Evolutionary conservation across 2,113 vertebrate species (phyloP).

Genomic region (Gymnarchus niloticus): DNA sequence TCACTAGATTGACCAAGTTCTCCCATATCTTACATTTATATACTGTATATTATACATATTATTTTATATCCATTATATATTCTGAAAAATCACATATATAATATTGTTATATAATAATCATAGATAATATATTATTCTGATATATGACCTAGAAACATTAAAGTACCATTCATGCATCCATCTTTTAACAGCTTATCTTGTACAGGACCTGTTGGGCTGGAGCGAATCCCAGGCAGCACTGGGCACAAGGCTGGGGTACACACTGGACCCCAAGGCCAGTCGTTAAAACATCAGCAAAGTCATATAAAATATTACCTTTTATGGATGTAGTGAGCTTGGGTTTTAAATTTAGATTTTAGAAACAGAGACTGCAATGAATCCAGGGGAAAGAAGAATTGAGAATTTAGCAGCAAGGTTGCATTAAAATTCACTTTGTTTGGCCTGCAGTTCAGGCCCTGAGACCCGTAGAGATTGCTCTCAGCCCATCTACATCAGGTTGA

Average conservation of each 20-base stretch:
- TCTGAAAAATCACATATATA: no score
- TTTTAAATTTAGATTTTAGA: constrained; percentile 6
- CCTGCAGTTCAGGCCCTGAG: neutral
- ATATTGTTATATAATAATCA: no score
- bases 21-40: neutral
- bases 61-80: no score
- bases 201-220: no score
- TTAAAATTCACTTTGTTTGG: neutral
- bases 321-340: neutral
- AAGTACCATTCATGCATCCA: no score
- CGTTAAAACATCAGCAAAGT: neutral
- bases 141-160: no score
- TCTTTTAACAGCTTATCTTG: no score
- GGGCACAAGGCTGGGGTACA: no score
- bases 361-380: neutral
- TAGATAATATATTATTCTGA: no score
- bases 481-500: neutral
- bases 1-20: neutral
- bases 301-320: neutral
- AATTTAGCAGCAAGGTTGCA: constrained; percentile 9
- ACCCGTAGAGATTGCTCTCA: neutral
- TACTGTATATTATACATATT: no score
- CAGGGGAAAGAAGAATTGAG: neutral
- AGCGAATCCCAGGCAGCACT: no score
- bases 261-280: no score